Percentiles rank a stretch among this genome's conserved stretches.
Conservation (phyloP, 2,888 invertebrate genomes). For the Eupelmus urozonus region DNA sequence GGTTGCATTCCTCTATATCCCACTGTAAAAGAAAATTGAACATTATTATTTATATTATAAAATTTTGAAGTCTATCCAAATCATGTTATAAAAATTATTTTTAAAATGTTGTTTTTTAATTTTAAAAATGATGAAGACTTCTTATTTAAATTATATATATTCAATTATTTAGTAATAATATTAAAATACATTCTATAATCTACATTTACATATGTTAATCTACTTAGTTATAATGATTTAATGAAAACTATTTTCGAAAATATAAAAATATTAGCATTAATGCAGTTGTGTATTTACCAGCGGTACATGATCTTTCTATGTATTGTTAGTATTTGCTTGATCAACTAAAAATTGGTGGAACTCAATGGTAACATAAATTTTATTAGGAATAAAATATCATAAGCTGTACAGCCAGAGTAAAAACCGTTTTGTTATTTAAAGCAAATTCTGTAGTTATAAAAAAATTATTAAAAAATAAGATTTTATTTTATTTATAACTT, state of each 20-base stretch:
- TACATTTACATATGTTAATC: too few species aligned
- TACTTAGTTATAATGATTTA: too few species aligned
- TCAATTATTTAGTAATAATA: too few species aligned
- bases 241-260: too few species aligned
- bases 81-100: background rate
- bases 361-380: constrained; percentile 22
- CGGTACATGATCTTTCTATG: background rate
- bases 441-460: background rate
- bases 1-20: constrained; percentile 78
- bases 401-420: constrained; percentile 58
- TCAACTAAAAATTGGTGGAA: background rate
- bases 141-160: constrained; percentile 35
- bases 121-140: constrained; percentile 37
- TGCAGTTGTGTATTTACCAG: background rate
- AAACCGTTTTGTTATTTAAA: constrained; percentile 1
- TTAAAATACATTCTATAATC: background rate
- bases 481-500: background rate
- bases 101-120: constrained; percentile 25
- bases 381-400: background rate
- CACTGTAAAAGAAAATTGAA: constrained; percentile 44
- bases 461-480: constrained; percentile 27
- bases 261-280: too few species aligned
- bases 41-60: background rate
- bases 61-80: too few species aligned
- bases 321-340: background rate